Conservation (phyloP, 2,888 invertebrate genomes). For the Erynnis tages region DNA sequence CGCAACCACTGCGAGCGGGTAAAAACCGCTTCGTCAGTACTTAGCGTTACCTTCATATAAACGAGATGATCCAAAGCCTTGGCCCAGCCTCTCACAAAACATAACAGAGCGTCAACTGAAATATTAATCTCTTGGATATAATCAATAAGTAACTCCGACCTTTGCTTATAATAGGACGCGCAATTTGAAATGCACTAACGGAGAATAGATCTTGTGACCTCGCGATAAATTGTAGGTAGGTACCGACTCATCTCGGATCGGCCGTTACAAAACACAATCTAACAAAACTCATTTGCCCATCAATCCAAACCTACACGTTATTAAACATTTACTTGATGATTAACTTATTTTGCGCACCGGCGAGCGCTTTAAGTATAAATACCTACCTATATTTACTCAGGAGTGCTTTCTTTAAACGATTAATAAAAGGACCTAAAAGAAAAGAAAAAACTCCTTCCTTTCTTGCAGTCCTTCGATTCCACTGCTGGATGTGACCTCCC, state of each 20-base stretch:
- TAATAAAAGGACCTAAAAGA: too few relatives aligned
- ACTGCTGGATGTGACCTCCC: too few relatives aligned
- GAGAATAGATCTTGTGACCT: constrained; percentile 37
- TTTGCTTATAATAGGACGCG: constrained; percentile 24
- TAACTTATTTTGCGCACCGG: constrained; percentile 24
- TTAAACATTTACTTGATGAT: constrained; percentile 34
- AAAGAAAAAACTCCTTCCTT: too few relatives aligned
- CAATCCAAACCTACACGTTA: constrained; percentile 48
- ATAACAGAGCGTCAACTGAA: constrained; percentile 19
- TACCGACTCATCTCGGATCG: constrained; percentile 35
- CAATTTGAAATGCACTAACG: constrained; percentile 26
- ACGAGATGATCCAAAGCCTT: constrained; percentile 19
- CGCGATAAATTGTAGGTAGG: constrained; percentile 32
- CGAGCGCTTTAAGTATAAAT: constrained; percentile 13
- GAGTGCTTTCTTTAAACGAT: too few relatives aligned
- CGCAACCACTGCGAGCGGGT: too few relatives aligned
- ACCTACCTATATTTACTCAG: too few relatives aligned
- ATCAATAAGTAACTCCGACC: constrained; percentile 26
- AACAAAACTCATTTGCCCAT: constrained; percentile 41
- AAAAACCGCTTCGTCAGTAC: too few relatives aligned
- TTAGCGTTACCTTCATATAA: too few relatives aligned
- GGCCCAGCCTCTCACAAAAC: constrained; percentile 26
- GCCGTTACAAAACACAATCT: constrained; percentile 42
- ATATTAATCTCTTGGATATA: constrained; percentile 25
- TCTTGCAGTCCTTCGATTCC: too few relatives aligned